A percentile compares a stretch with the other conserved stretches of the same genome.
Evolutionary conservation across 2,797 vertebrate species (phyloP).

Genomic region (Cetoscarus ocellatus): DNA sequence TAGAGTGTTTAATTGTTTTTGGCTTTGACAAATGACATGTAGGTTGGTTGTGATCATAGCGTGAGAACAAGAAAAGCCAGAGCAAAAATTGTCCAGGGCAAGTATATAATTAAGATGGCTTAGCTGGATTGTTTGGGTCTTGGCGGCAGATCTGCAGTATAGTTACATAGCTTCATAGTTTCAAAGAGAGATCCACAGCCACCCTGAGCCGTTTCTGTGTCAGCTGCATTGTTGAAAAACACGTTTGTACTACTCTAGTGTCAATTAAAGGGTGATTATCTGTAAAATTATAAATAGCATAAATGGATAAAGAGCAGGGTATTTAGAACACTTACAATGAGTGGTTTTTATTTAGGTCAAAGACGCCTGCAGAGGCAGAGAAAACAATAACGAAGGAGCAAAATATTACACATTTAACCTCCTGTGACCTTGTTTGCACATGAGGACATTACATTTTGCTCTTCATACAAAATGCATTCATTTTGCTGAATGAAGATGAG

Average conservation of each 20-base stretch:
- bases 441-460: too few relatives aligned
- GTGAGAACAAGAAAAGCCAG: conserved; percentile 33
- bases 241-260: conserved; percentile 24
- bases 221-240: conserved; percentile 20
- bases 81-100: not conserved
- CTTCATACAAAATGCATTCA: too few relatives aligned
- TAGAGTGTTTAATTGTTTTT: not conserved
- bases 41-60: not conserved
- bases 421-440: too few relatives aligned
- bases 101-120: conserved; percentile 56
- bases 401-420: too few relatives aligned
- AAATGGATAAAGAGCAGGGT: not conserved
- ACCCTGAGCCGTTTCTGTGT: conserved; percentile 9
- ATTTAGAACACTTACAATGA: not conserved
- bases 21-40: conserved; percentile 1
- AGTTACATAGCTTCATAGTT: conserved; percentile 3
- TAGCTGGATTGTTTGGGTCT: conserved; percentile 22
- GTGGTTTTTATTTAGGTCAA: too few relatives aligned
- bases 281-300: conserved; percentile 5
- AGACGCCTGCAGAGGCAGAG: too few relatives aligned
- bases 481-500: too few relatives aligned
- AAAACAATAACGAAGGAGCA: too few relatives aligned
- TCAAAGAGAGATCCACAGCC: not conserved
- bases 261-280: conserved; percentile 3
- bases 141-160: not conserved